Percentiles rank a stretch among this genome's conserved stretches.
Evolutionary conservation across 2,113 vertebrate genomes (phyloP).

Genomic region (Melanostigma gelatinosum): DNA sequence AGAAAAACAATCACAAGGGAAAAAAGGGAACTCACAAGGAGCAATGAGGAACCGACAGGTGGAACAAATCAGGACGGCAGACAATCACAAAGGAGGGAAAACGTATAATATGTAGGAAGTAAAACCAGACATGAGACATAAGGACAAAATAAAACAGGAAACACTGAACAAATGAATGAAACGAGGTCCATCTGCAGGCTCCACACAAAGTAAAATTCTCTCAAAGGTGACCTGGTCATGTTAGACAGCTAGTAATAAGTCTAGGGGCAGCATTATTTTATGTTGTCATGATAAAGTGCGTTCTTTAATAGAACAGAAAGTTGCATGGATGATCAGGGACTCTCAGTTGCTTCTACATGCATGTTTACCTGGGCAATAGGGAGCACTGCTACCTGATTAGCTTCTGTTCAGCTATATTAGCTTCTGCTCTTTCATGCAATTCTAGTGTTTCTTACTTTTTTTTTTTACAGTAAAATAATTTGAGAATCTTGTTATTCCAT

Average conservation of each 20-base stretch:
- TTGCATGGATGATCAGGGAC: background rate
- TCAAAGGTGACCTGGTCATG: background rate
- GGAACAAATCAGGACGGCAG: too few species aligned
- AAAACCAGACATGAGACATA: too few species aligned
- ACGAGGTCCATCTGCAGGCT: background rate
- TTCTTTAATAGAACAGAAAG: background rate
- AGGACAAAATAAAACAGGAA: too few species aligned
- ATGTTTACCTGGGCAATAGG: background rate
- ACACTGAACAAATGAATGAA: too few species aligned
- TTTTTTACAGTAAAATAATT: background rate
- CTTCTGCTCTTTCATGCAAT: background rate
- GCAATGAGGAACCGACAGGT: background rate
- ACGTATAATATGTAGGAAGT: too few species aligned
- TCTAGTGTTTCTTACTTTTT: background rate
- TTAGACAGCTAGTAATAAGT: background rate
- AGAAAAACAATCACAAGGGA: too few species aligned
- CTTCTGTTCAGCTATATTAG: background rate
- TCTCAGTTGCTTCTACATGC: background rate
- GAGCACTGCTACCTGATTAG: background rate
- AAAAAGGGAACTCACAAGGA: too few species aligned
- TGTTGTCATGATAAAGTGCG: background rate
- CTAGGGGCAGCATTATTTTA: background rate
- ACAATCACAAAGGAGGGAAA: too few species aligned
- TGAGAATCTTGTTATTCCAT: background rate
- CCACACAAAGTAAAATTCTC: background rate